These are phyloP conservation scores for Apodemus agrarius DNA, from an alignment of 2,797 vertebrate species.

Conservation along the genomic window DNA sequence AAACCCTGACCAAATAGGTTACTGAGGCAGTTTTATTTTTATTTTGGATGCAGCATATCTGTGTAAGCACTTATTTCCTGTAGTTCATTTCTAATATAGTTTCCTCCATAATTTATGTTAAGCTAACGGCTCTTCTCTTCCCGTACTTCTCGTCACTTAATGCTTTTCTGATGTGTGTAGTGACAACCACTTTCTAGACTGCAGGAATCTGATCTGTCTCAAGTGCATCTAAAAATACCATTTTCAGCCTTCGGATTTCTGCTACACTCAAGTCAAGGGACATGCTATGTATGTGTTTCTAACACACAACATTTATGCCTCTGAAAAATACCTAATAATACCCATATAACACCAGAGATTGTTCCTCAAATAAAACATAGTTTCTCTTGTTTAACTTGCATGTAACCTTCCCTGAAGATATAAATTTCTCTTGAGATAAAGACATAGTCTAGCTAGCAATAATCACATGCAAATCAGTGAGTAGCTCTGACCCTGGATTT, in stretches of 20 bases:
- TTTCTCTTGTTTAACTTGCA: slow-evolving; percentile 5
- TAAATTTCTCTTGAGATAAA: not conserved
- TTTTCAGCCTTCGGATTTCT: slow-evolving; percentile 45
- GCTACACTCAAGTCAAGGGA: not conserved
- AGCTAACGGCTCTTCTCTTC: slow-evolving; percentile 70
- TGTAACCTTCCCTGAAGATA: not conserved
- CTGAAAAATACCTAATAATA: slow-evolving; percentile 9
- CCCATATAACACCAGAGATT: not conserved
- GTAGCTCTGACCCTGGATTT: not conserved
- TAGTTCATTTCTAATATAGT: slow-evolving; percentile 46
- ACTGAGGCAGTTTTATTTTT: slow-evolving; percentile 40
- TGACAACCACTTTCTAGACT: slow-evolving; percentile 71
- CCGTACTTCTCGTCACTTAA: slow-evolving; percentile 66
- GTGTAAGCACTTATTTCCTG: slow-evolving; percentile 51
- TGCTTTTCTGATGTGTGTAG: slow-evolving; percentile 56
- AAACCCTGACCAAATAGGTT: slow-evolving; percentile 24
- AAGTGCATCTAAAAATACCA: slow-evolving; percentile 66
- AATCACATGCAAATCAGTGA: not conserved
- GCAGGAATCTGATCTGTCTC: slow-evolving; percentile 58
- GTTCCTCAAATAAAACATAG: slow-evolving; percentile 1
- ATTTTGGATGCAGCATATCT: not conserved
- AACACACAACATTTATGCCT: not conserved
- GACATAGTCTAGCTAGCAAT: not conserved
- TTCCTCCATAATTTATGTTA: slow-evolving; percentile 65
- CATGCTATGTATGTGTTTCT: not conserved